Conservation (phyloP, 1,140 invertebrate species). For the Linepithema humile region DNA sequence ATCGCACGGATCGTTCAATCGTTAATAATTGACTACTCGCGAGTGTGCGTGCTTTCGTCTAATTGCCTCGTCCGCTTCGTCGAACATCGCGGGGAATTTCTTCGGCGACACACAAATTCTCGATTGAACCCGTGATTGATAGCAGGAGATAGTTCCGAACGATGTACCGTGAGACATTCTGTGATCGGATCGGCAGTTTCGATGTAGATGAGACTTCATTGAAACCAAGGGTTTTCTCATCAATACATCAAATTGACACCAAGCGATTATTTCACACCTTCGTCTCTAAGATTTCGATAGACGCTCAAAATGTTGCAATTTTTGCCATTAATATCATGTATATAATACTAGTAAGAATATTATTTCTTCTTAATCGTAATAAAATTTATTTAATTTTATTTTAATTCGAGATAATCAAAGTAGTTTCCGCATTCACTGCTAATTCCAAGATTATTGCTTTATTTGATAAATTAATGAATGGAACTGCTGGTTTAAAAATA, state of each 20-base stretch:
- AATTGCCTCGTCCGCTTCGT: slow-evolving; percentile 56
- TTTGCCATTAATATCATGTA: neutral
- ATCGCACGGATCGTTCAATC: slow-evolving; percentile 57
- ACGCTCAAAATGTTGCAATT: no score
- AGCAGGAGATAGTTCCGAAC: slow-evolving; percentile 20
- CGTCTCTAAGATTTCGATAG: no score
- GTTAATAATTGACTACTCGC: slow-evolving; percentile 57
- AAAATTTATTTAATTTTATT: neutral
- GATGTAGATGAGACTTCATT: neutral
- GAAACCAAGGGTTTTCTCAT: neutral
- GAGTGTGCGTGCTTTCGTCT: slow-evolving; percentile 36
- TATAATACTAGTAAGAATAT: neutral
- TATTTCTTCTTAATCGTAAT: neutral
- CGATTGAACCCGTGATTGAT: slow-evolving; percentile 56
- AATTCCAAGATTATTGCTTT: neutral
- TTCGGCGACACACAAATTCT: slow-evolving; percentile 52
- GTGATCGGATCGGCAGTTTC: slow-evolving; percentile 17
- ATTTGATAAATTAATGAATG: slow-evolving; percentile 38
- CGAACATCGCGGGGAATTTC: slow-evolving; percentile 50
- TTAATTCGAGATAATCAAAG: neutral
- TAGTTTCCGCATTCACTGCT: neutral
- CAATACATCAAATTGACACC: neutral
- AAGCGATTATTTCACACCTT: neutral
- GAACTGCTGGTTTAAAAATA: slow-evolving; percentile 75
- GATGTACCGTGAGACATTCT: neutral